phyloP scores from a whole-genome alignment of 1,140 invertebrate species.

The Oedothorax gibbosus region DNA sequence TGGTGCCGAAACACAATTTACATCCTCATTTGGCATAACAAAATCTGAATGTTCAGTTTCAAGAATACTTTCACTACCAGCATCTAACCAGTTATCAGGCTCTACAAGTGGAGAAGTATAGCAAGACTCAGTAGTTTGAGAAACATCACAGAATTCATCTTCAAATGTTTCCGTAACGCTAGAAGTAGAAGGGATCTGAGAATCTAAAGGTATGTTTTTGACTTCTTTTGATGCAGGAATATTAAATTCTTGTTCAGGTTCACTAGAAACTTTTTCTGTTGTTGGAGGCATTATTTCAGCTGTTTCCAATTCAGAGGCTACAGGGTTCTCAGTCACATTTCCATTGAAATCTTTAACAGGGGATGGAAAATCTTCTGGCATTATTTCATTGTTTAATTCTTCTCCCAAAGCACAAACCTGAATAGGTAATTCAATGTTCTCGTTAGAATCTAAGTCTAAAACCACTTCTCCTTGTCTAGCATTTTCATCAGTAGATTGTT shows the following conservation, averaged over 20 bases:
- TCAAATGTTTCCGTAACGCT: background rate
- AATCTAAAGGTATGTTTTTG: no score
- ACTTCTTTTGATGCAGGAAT: background rate
- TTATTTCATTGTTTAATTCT: background rate
- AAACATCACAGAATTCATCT: constrained; percentile 20
- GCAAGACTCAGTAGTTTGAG: constrained; percentile 1
- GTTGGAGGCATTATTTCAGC: background rate
- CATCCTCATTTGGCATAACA: background rate
- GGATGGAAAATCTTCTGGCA: background rate
- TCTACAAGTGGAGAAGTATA: background rate
- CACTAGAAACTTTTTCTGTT: background rate
- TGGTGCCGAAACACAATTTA: no score
- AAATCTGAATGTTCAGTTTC: background rate
- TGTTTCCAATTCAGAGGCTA: background rate
- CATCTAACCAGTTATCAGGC: background rate
- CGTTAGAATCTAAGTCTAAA: constrained; percentile 12
- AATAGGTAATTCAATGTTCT: constrained; percentile 1
- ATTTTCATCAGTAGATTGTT: background rate
- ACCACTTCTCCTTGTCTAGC: background rate
- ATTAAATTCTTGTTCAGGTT: background rate
- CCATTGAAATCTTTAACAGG: constrained; percentile 24
- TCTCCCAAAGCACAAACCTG: constrained; percentile 3
- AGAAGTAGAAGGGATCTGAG: background rate
- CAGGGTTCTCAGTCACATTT: constrained; percentile 3
- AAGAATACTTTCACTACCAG: background rate